Evolutionary conservation across 2,888 invertebrate genomes (phyloP).

Genomic region (Archaeoteleia sp.): DNA sequence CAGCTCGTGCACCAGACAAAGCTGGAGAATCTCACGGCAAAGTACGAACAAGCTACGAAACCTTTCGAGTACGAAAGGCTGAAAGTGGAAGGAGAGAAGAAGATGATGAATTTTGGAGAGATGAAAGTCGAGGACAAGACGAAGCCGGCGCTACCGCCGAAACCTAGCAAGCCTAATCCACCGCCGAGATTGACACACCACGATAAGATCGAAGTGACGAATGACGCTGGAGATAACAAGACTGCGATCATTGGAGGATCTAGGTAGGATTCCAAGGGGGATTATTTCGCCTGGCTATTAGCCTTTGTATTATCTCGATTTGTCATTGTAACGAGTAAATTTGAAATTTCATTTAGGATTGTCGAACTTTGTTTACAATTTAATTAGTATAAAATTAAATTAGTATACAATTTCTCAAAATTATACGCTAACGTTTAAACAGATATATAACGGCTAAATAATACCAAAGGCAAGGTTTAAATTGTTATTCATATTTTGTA

Average conservation of each 20-base stretch:
- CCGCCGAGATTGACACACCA: constrained; percentile 71
- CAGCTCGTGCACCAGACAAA: constrained; percentile 48
- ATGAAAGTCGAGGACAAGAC: constrained; percentile 69
- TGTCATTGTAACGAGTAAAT: too few species aligned
- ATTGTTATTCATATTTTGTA: too few species aligned
- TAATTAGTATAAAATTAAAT: too few species aligned
- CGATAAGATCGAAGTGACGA: constrained; percentile 65
- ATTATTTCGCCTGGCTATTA: not conserved
- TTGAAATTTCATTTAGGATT: too few species aligned
- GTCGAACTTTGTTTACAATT: too few species aligned
- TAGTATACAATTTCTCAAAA: too few species aligned
- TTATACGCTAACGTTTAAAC: too few species aligned
- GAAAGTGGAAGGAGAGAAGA: constrained; percentile 62
- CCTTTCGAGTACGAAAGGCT: constrained; percentile 66
- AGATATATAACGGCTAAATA: too few species aligned
- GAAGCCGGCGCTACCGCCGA: constrained; percentile 89
- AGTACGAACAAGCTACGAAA: constrained; percentile 58
- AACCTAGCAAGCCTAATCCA: constrained; percentile 78
- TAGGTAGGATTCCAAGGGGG: constrained; percentile 55
- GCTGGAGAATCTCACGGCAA: constrained; percentile 48
- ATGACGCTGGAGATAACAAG: constrained; percentile 59
- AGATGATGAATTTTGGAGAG: constrained; percentile 58
- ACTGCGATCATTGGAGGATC: constrained; percentile 54
- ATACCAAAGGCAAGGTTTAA: too few species aligned
- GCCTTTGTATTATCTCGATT: too few species aligned